These are phyloP conservation scores for Eupithecia inturbata DNA, from an alignment of 2,888 invertebrate species.

Conservation along the genomic window DNA sequence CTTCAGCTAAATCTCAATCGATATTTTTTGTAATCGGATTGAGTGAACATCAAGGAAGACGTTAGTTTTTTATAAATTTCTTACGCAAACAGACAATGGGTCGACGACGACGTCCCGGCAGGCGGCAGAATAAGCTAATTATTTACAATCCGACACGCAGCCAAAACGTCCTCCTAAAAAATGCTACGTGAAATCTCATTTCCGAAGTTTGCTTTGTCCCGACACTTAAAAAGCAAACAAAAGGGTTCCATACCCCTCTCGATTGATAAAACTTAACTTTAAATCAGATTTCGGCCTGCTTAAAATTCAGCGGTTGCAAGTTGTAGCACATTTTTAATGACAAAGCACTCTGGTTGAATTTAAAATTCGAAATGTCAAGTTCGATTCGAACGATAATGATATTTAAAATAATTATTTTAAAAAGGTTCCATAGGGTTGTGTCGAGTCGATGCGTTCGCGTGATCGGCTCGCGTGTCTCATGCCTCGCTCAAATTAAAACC, in stretches of 20 bases:
- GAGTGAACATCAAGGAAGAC: constrained; percentile 60
- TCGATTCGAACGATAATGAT: constrained; percentile 59
- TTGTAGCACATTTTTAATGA: constrained; percentile 37
- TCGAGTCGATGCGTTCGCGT: constrained; percentile 75
- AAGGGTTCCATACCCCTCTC: constrained; percentile 60
- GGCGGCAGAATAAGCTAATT: constrained; percentile 79
- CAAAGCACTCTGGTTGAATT: constrained; percentile 42
- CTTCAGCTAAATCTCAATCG: constrained; percentile 21
- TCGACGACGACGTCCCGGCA: constrained; percentile 60
- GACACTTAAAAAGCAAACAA: constrained; percentile 64
- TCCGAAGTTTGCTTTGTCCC: constrained; percentile 77
- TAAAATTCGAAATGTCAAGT: constrained; percentile 50
- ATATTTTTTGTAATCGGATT: constrained; percentile 32
- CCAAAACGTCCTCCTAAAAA: constrained; percentile 70
- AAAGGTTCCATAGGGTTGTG: constrained; percentile 54
- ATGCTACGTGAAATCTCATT: constrained; percentile 82
- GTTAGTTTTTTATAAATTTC: constrained; percentile 63
- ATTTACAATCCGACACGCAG: constrained; percentile 82
- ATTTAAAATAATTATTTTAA: constrained; percentile 72
- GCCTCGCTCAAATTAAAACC: constrained; percentile 81
- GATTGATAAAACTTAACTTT: constrained; percentile 56
- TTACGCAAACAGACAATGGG: constrained; percentile 74
- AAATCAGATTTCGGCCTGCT: constrained; percentile 46
- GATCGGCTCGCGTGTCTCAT: constrained; percentile 80
- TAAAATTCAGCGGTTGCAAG: constrained; percentile 36